A percentile compares a stretch with the other conserved stretches of the same genome.
phyloP scores from a whole-genome alignment of 2,113 vertebrate genomes.

The Hemicordylus capensis region DNA sequence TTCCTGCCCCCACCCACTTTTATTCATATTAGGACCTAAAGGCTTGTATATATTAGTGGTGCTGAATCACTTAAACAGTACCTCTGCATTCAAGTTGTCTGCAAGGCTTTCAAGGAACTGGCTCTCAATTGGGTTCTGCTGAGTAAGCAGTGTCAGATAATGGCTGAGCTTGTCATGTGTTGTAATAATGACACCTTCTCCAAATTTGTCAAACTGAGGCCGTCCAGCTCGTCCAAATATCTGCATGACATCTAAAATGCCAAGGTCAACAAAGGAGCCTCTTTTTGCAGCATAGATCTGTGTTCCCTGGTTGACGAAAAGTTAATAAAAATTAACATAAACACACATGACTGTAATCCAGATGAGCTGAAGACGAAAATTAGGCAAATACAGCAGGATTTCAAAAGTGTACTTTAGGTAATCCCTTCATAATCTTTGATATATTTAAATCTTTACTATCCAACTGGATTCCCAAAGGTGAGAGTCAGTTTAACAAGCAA shows the following conservation, averaged over 20 bases:
- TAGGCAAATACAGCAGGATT: constrained; percentile 78
- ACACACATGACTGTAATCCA: constrained; percentile 77
- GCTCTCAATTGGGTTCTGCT: constrained; percentile 98
- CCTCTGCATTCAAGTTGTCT: constrained; percentile 98
- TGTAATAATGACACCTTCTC: constrained; percentile 96
- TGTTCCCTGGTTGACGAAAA: constrained; percentile 90
- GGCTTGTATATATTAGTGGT: background rate
- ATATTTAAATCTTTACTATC: constrained; percentile 78
- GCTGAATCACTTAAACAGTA: constrained; percentile 60
- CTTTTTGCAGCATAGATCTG: constrained; percentile 98
- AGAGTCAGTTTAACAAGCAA: constrained; percentile 72
- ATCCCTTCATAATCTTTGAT: constrained; percentile 78
- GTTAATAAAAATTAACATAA: constrained; percentile 86
- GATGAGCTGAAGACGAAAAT: constrained; percentile 78
- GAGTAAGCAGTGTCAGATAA: constrained; percentile 95
- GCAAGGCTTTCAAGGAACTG: constrained; percentile 94
- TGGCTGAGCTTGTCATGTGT: constrained; percentile 97
- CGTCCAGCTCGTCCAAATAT: constrained; percentile 97
- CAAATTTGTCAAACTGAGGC: constrained; percentile 96
- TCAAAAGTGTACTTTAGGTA: constrained; percentile 79
- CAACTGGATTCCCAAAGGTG: constrained; percentile 67
- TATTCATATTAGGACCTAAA: constrained; percentile 1
- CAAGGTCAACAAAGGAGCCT: constrained; percentile 94
- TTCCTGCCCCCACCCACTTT: constrained; percentile 17
- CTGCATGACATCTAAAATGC: constrained; percentile 99